Percentiles rank a stretch among this genome's conserved stretches.
Conservation (phyloP, 2,888 invertebrate genomes). For the Notodonta ziczac region DNA sequence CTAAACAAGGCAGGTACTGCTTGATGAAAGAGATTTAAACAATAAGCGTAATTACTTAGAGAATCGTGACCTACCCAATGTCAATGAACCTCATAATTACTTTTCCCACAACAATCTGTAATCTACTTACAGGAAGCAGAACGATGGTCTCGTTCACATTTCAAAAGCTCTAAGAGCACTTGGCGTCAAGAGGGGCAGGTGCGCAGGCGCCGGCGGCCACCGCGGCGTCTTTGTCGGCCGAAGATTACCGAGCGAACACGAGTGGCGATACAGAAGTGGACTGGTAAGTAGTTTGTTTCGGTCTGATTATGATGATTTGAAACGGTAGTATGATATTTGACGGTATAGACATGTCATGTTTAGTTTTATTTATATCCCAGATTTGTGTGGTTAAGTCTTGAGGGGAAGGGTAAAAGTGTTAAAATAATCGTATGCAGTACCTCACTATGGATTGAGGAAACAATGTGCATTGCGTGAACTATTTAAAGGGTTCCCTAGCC, state of each 20-base stretch:
- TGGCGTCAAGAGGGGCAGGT: constrained; percentile 50
- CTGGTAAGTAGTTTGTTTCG: constrained; percentile 7
- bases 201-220: constrained; percentile 42
- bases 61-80: not conserved
- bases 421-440: too few species aligned
- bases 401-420: too few species aligned
- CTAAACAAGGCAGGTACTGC: too few species aligned
- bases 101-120: not conserved
- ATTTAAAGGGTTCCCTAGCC: too few species aligned
- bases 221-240: constrained; percentile 44
- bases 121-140: constrained; percentile 6
- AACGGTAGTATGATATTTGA: too few species aligned
- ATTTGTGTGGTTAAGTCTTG: too few species aligned
- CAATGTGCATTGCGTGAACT: too few species aligned
- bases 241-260: constrained; percentile 12
- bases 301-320: not conserved
- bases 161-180: constrained; percentile 15
- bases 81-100: not conserved
- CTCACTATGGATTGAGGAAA: too few species aligned
- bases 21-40: too few species aligned
- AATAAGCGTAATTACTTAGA: too few species aligned
- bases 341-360: too few species aligned
- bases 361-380: too few species aligned
- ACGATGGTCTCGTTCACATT: constrained; percentile 11
- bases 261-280: constrained; percentile 10